These are phyloP conservation scores for Zenarchopterus dispar DNA, from an alignment of 2,797 vertebrate species.

Conservation along the genomic window DNA sequence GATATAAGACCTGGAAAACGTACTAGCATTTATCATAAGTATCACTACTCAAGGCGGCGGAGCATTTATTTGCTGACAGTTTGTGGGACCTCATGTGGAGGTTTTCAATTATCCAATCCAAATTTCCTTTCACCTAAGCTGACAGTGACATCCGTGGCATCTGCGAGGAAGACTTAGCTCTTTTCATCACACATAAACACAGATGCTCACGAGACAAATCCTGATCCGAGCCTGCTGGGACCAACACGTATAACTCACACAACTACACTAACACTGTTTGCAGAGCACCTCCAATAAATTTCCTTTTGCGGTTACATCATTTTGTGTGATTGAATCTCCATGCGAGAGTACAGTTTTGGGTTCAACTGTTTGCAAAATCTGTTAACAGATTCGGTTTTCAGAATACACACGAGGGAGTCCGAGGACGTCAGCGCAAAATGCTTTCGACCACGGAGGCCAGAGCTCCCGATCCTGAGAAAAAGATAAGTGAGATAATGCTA, in stretches of 20 bases:
- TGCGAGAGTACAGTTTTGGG: slow-evolving; percentile 18
- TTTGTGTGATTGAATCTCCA: slow-evolving; percentile 56
- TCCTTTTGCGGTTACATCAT: slow-evolving; percentile 40
- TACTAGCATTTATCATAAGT: slow-evolving; percentile 32
- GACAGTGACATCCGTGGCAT: slow-evolving; percentile 33
- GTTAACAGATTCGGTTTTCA: slow-evolving; percentile 20
- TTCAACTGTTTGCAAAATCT: slow-evolving; percentile 41
- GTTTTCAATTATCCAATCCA: slow-evolving; percentile 49
- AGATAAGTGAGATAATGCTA: slow-evolving; percentile 18
- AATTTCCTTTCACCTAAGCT: slow-evolving; percentile 35
- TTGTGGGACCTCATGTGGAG: slow-evolving; percentile 39
- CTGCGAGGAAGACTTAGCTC: slow-evolving; percentile 20
- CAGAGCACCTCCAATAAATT: slow-evolving; percentile 43
- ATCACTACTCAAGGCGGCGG: slow-evolving; percentile 18
- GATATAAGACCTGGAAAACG: slow-evolving; percentile 33
- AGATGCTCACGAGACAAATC: slow-evolving; percentile 27
- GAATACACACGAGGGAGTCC: background rate
- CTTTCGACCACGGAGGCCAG: slow-evolving; percentile 31
- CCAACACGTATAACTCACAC: slow-evolving; percentile 32
- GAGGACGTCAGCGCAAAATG: slow-evolving; percentile 22
- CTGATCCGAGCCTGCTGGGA: slow-evolving; percentile 11
- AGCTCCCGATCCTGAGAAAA: slow-evolving; percentile 13
- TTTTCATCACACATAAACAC: slow-evolving; percentile 51
- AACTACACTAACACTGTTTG: slow-evolving; percentile 34
- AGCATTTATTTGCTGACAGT: slow-evolving; percentile 40